Evolutionary conservation across 2,113 vertebrate species (phyloP).

Genomic region (Hyperopisus bebe): DNA sequence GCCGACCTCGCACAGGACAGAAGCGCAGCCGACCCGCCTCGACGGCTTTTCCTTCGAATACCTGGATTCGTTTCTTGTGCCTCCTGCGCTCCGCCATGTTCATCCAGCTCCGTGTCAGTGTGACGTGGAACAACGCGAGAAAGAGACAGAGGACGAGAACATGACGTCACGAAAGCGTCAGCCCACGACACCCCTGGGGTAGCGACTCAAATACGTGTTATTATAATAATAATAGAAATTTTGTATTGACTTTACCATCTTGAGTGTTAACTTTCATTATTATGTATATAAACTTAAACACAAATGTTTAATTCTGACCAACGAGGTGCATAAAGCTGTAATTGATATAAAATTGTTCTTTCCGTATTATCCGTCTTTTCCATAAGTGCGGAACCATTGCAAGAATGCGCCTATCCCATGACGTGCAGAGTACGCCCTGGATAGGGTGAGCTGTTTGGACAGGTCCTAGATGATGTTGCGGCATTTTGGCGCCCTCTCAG

Average conservation of each 20-base stretch:
- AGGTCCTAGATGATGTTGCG: neutral
- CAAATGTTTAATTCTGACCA: neutral
- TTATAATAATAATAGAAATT: neutral
- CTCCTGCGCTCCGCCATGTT: slow-evolving; percentile 97
- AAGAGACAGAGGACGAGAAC: neutral
- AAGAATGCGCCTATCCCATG: neutral
- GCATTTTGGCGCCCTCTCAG: neutral
- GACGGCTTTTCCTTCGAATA: slow-evolving; percentile 35
- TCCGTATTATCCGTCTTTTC: neutral
- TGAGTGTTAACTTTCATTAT: neutral
- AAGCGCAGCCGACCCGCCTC: neutral
- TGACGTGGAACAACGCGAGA: slow-evolving; percentile 58
- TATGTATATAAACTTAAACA: neutral
- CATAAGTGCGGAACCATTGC: neutral
- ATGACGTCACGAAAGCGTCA: neutral
- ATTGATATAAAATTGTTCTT: neutral
- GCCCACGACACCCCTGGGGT: neutral
- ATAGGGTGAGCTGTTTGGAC: neutral
- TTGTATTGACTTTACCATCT: neutral
- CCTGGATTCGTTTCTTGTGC: slow-evolving; percentile 94
- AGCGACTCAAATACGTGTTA: neutral
- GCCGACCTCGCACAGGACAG: neutral
- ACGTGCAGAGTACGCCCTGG: neutral
- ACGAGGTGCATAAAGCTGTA: neutral
- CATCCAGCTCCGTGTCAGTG: slow-evolving; percentile 65